phyloP scores from a whole-genome alignment of 2,113 vertebrate species.

The Podarcis raffonei region DNA sequence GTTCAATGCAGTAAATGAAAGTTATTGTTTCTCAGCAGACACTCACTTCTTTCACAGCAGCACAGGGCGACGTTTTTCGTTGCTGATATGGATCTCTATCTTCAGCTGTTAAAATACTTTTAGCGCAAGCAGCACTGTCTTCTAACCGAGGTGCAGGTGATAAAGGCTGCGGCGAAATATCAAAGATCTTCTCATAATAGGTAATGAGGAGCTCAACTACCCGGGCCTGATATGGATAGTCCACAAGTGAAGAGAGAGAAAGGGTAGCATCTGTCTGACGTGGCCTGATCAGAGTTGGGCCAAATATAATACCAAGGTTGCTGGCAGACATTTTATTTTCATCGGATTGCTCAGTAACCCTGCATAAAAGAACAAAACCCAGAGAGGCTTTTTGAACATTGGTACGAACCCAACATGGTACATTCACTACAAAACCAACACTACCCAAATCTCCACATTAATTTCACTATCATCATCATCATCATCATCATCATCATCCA shows the following conservation, averaged over 20 bases:
- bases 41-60: constrained; percentile 90
- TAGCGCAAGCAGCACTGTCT: constrained; percentile 61
- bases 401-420: neutral
- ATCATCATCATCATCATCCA: neutral
- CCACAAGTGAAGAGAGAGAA: constrained; percentile 92
- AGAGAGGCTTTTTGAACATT: neutral
- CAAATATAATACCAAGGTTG: constrained; percentile 97
- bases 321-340: constrained; percentile 99
- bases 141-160: constrained; percentile 55
- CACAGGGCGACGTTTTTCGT: constrained; percentile 80
- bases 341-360: constrained; percentile 88
- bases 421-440: neutral
- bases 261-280: constrained; percentile 89
- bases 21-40: constrained; percentile 1
- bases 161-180: constrained; percentile 82
- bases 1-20: neutral
- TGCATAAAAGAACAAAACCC: constrained; percentile 52
- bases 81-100: constrained; percentile 82
- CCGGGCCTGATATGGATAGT: constrained; percentile 94
- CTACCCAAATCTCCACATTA: neutral
- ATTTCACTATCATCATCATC: neutral
- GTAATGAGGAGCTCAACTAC: constrained; percentile 92
- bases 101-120: constrained; percentile 70
- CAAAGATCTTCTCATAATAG: constrained; percentile 91
- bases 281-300: constrained; percentile 93